phyloP scores from a whole-genome alignment of 2,113 vertebrate species.

The Paracanthobrama guichenoti region DNA sequence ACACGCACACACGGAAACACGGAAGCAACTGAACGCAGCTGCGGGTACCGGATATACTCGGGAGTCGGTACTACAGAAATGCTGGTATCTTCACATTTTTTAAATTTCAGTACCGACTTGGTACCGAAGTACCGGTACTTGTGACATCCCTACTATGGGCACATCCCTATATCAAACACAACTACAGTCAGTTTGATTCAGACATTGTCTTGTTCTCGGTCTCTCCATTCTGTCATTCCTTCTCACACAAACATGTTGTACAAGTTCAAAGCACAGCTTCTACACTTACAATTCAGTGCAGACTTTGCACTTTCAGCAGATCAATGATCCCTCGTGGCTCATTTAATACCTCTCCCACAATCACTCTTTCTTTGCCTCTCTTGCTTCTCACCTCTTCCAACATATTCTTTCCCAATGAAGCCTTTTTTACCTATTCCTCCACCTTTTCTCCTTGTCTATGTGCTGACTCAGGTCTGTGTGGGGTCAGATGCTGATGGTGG shows the following conservation, averaged over 20 bases:
- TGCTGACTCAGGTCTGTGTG: conserved; percentile 50
- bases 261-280: conserved; percentile 68
- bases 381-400: conserved; percentile 5
- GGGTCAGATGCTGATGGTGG: conserved; percentile 36
- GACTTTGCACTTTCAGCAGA: conserved; percentile 73
- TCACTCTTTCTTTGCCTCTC: conserved; percentile 38
- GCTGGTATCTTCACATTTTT: too few relatives aligned
- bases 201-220: background rate
- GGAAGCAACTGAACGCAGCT: too few relatives aligned
- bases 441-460: conserved; percentile 10
- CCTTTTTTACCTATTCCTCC: conserved; percentile 36
- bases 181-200: conserved; percentile 13
- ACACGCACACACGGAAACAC: too few relatives aligned
- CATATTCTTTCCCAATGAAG: conserved; percentile 8
- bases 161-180: background rate
- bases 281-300: conserved; percentile 71
- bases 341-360: conserved; percentile 44
- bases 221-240: background rate
- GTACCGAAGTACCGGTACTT: too few relatives aligned
- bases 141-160: too few relatives aligned
- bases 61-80: too few relatives aligned
- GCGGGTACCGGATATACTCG: too few relatives aligned
- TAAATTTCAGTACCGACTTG: too few relatives aligned
- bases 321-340: conserved; percentile 73
- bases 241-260: conserved; percentile 62